Evolutionary conservation across 2,113 vertebrate genomes (phyloP).

Genomic region (Tragelaphus buxtoni): DNA sequence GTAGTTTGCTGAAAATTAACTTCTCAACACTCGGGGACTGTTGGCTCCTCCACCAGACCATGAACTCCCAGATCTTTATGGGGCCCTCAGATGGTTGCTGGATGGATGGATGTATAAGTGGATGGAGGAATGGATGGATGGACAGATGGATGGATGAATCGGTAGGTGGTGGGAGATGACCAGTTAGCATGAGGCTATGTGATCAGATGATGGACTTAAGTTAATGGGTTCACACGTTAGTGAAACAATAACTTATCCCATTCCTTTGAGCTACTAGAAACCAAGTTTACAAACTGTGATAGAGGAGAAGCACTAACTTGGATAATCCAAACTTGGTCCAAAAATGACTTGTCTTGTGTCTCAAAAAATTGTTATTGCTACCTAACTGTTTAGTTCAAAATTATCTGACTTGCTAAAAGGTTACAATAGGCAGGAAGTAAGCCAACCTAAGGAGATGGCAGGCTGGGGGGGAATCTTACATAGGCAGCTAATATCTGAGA

Average conservation of each 20-base stretch:
- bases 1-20: constrained; percentile 2
- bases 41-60: background rate
- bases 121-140: background rate
- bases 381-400: constrained; percentile 11
- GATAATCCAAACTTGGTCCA: background rate
- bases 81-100: background rate
- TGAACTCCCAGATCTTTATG: background rate
- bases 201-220: background rate
- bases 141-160: background rate
- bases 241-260: background rate
- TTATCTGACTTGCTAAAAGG: constrained; percentile 5
- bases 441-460: background rate
- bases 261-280: background rate
- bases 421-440: background rate
- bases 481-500: background rate
- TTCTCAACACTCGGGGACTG: background rate
- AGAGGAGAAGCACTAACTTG: background rate
- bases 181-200: background rate
- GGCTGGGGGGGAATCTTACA: background rate
- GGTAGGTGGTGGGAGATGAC: background rate
- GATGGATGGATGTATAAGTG: background rate
- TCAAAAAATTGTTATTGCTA: background rate
- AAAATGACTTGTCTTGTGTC: background rate
- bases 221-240: background rate
- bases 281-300: background rate